These are phyloP conservation scores for Aphidoletes aphidimyza DNA, from an alignment of 2,888 invertebrate genomes.

Conservation along the genomic window DNA sequence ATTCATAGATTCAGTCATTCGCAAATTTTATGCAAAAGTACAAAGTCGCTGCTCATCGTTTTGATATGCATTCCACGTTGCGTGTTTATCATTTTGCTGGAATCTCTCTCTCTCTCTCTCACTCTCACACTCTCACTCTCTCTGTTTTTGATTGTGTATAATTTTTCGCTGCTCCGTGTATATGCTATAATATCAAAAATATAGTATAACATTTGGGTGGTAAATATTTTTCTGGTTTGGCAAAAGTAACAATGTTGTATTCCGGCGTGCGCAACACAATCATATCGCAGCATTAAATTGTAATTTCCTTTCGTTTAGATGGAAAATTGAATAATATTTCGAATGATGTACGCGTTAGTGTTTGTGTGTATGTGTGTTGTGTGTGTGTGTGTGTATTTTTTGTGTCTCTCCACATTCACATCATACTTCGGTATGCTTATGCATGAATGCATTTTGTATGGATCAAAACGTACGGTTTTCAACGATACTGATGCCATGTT, in stretches of 20 bases:
- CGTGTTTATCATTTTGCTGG: no score
- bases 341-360: no score
- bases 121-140: no score
- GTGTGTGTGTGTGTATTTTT: background rate
- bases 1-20: conserved; percentile 14
- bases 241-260: conserved; percentile 7
- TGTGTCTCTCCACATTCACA: background rate
- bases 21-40: conserved; percentile 43
- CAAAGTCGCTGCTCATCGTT: no score
- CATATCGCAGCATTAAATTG: conserved; percentile 46
- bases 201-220: background rate
- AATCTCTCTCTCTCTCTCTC: background rate
- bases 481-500: background rate
- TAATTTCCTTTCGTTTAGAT: conserved; percentile 46
- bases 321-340: conserved; percentile 49
- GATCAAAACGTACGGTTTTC: background rate
- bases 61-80: no score
- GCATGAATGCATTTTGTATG: conserved; percentile 29
- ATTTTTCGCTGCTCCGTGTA: no score
- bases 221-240: background rate
- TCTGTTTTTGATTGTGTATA: no score
- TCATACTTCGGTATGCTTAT: background rate
- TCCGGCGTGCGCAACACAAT: no score
- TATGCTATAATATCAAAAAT: background rate
- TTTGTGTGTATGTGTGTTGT: no score